Evolutionary conservation across 2,888 invertebrate genomes (phyloP), one percentile per base, ranked within the genome.

Genomic region (Eristalis tenax): DNA sequence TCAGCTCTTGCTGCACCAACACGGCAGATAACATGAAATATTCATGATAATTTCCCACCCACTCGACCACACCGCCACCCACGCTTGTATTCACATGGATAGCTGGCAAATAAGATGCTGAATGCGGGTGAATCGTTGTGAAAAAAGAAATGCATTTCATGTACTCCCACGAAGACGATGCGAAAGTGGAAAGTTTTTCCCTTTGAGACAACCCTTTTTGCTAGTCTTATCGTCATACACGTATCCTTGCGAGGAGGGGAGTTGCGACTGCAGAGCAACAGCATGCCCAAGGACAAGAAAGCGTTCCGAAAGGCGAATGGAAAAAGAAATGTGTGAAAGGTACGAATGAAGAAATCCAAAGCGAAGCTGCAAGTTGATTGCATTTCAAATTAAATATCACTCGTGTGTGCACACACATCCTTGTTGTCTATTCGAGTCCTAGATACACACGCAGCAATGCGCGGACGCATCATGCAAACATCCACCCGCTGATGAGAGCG

Each of bases 301-400:
- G 43, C 22, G 50, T 18, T 64, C 35, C n/a, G 13, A n/a, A 68
- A 63, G 40, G 22, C 6, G n/a, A 43, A 63, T 13, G 26, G 28
- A 63, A 8, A 32, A 22, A 59, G 40, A 61, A 68, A 15, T 18
- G 22, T 18, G n/a, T 18, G 32, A 35, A 11, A 22, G n/a, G 18
- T 38, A 35, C 10, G 57, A 28, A 15, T 13, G 22, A 40, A 50
- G 50, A 66, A 50, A 38, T 3, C 18, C 4, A 57, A 64, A 32
- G 63, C 26, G 23, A 23, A 32, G 8, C 68, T 69, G 50, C 71
- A 77, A 81, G 69, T 59, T 64, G 81, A 86, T 78, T 86, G 85
- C 85, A 69, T 86, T 86, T 82, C 23, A 82, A 86, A 82, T 75
- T 78, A 78, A 78, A 86, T 78, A 78, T 65, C 71, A 71, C 70